Conservation (phyloP, 2,888 invertebrate species). For the Xanthorhoe designata region DNA sequence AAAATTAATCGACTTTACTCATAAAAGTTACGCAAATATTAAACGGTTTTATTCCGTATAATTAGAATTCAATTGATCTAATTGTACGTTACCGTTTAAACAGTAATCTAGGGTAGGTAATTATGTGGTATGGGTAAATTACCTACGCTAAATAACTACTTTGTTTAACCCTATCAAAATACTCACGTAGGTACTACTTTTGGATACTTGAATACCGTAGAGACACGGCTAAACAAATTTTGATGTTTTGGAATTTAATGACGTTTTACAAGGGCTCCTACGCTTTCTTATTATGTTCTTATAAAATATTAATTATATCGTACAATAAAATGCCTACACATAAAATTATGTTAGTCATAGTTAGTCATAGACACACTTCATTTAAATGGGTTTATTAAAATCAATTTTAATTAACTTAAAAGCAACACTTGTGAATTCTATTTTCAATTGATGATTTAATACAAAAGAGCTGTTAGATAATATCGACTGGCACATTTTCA, state of each 20-base stretch:
- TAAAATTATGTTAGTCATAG: too few relatives aligned
- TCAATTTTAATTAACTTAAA: background rate
- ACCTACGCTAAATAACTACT: background rate
- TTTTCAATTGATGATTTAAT: background rate
- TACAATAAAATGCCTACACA: too few relatives aligned
- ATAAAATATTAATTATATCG: too few relatives aligned
- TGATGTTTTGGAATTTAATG: background rate
- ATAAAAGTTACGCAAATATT: background rate
- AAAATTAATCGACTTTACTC: background rate
- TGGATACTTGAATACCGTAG: background rate
- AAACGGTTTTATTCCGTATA: background rate
- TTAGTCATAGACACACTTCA: background rate
- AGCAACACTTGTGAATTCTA: background rate
- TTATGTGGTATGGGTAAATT: background rate
- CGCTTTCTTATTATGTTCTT: too few relatives aligned
- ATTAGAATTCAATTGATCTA: conserved; percentile 5
- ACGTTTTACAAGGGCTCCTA: too few relatives aligned
- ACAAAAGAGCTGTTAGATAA: background rate
- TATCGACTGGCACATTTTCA: background rate
- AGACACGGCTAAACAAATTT: background rate
- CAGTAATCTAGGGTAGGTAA: background rate
- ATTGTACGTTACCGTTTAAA: background rate
- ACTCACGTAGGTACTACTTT: background rate
- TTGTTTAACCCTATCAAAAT: background rate
- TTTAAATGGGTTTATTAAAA: background rate